Conservation (phyloP, 2,113 vertebrate species). For the Lichenostomus cassidix region DNA sequence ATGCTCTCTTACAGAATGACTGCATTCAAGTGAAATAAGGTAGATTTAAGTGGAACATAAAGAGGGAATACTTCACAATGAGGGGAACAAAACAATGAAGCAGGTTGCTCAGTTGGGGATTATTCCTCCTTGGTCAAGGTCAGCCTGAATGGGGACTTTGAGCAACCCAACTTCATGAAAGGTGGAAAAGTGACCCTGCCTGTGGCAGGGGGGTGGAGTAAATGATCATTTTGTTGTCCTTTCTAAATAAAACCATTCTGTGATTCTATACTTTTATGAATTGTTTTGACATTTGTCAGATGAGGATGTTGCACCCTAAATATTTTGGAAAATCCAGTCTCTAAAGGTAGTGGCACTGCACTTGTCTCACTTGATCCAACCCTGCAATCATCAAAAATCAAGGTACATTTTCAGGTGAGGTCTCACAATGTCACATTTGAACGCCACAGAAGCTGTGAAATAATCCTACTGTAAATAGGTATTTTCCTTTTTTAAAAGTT, state of each 20-base stretch:
- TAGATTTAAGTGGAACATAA: not conserved
- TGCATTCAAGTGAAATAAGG: not conserved
- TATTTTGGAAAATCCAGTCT: not conserved
- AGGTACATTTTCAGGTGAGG: not conserved
- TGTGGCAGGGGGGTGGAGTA: rapidly evolving
- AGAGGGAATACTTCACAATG: not conserved
- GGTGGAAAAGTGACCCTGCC: not conserved
- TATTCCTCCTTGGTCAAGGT: not conserved
- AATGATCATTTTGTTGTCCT: not conserved
- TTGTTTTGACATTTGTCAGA: not conserved
- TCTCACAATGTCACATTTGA: not conserved
- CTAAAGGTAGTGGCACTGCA: too few species aligned
- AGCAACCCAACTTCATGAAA: not conserved
- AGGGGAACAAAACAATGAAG: not conserved
- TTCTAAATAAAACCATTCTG: not conserved
- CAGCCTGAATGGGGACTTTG: not conserved
- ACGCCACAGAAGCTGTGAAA: not conserved
- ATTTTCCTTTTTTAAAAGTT: not conserved
- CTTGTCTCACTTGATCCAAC: not conserved
- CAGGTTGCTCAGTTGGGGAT: not conserved
- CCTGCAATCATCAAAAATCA: not conserved
- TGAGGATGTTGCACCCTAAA: not conserved
- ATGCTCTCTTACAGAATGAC: not conserved
- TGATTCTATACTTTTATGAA: not conserved
- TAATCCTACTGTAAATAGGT: not conserved